Percentiles rank a stretch among this genome's conserved stretches.
Conservation (phyloP, 2,888 invertebrate species). For the Drosophila niveifrons region DNA sequence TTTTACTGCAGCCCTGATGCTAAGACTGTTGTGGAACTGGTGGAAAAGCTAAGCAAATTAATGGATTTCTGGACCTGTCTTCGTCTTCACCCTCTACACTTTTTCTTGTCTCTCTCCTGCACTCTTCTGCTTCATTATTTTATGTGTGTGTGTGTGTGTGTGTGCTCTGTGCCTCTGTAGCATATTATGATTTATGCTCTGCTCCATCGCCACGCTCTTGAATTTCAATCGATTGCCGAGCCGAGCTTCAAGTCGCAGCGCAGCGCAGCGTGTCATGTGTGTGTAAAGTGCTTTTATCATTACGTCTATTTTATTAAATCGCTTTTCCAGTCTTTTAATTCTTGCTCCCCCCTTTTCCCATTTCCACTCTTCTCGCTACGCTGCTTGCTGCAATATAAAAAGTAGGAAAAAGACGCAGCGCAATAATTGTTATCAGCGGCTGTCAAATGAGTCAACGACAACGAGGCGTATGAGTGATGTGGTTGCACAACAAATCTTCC, state of each 20-base stretch:
- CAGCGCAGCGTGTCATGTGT: conserved; percentile 2
- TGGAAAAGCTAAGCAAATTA: conserved; percentile 50
- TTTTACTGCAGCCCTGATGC: conserved; percentile 28
- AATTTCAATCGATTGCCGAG: background rate
- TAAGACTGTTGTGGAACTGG: background rate
- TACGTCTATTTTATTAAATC: conserved; percentile 21
- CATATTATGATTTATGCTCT: conserved; percentile 4
- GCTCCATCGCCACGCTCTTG: background rate
- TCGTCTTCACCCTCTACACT: background rate
- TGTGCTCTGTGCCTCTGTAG: background rate
- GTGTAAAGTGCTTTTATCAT: conserved; percentile 35
- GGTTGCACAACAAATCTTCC: background rate
- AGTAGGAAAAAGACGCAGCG: too few relatives aligned
- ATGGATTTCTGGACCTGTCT: conserved; percentile 42
- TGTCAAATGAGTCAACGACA: conserved; percentile 1
- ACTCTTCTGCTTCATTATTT: background rate
- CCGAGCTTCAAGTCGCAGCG: background rate
- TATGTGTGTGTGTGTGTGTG: too few relatives aligned
- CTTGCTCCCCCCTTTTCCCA: background rate
- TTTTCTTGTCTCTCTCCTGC: background rate
- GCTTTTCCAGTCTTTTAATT: conserved; percentile 8
- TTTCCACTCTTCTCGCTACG: background rate
- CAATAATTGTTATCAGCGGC: conserved; percentile 7
- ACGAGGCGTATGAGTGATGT: conserved; percentile 31
- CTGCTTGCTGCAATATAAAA: too few relatives aligned